These are phyloP conservation scores for Quadriops clusia DNA, from an alignment of 2,888 invertebrate genomes.

Conservation along the genomic window DNA sequence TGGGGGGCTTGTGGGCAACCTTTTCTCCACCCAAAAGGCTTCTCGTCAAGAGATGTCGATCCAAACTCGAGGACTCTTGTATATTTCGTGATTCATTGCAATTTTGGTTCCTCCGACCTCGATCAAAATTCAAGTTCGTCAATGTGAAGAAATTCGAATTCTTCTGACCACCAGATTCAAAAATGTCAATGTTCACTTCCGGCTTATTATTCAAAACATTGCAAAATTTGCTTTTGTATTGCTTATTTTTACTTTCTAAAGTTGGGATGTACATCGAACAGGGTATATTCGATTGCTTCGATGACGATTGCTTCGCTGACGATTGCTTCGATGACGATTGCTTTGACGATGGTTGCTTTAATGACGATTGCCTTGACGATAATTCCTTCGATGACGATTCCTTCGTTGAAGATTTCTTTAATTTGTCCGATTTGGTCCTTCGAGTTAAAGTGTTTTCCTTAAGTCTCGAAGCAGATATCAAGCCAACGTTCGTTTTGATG, in stretches of 20 bases:
- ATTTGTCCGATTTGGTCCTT: slow-evolving; percentile 4
- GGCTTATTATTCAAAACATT: slow-evolving; percentile 36
- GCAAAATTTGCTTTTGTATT: slow-evolving; percentile 41
- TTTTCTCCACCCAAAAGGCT: slow-evolving; percentile 31
- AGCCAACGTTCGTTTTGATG: too few relatives aligned
- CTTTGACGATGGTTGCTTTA: too few relatives aligned
- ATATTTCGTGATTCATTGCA: too few relatives aligned
- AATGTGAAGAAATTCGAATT: slow-evolving; percentile 11
- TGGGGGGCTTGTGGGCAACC: slow-evolving; percentile 64
- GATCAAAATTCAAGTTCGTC: slow-evolving; percentile 12
- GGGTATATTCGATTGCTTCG: too few relatives aligned
- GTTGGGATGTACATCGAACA: slow-evolving; percentile 45
- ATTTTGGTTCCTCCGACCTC: slow-evolving; percentile 23
- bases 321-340: too few relatives aligned
- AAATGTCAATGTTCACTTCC: slow-evolving; percentile 29
- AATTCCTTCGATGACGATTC: too few relatives aligned
- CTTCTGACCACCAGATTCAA: slow-evolving; percentile 22
- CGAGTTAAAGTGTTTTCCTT: too few relatives aligned
- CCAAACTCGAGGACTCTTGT: slow-evolving; percentile 36
- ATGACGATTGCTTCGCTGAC: too few relatives aligned
- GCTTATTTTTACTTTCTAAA: slow-evolving; percentile 41
- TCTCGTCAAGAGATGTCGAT: slow-evolving; percentile 35
- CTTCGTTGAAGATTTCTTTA: too few relatives aligned
- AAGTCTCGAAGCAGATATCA: too few relatives aligned
- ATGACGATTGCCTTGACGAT: too few relatives aligned